Base-by-base conservation (phyloP, 2,888 invertebrate species). In the Epinotia brunnichana region DNA sequence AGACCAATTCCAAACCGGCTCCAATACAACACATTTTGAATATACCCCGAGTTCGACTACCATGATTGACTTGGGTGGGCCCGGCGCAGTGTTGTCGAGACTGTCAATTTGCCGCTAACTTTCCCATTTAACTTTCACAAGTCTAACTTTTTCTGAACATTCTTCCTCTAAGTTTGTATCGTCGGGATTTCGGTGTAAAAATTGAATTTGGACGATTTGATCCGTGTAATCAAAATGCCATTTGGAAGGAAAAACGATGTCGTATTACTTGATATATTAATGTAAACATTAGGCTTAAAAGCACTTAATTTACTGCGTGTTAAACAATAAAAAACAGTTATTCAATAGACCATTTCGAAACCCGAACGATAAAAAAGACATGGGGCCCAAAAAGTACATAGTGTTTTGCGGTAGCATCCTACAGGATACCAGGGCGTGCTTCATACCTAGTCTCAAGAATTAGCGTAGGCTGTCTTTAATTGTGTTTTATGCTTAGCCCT, bases 21-120 rank as follows among this genome's bases (percentile, higher is more conserved):
- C 3, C 13, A 13, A 15, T 44, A 2, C 41, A 3, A 3, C 13
- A 11, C 3, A 44, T 44, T 10, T 11, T 11, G 41, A 41, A 41
- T 41, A 41, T 1, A 44, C 44, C 44, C 44, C 15, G 74, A 76
- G 75, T 79, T 80, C 87, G 89, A 87, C 86, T 84, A 86, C 86
- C 87, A 85, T 83, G 81, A 80, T 83, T 83, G 77, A 78, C 80
- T 77, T 75, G 81, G 78, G 75, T 78, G 80, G 75, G 77, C 76
- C 79, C 81, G 78, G 79, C 79, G 75, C 76, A 74, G 74, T 82
- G 84, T 85, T 84, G 85, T 84, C 83, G 81, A 80, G 83, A 84
- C 90, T 89, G 91, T 90, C 93, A 91, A 90, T 92, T 90, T 89
- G 85, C 83, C 81, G 80, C 77, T 83, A 92, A 92, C 92, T 91